These are phyloP conservation scores for Drosophila trichaetosa DNA, from an alignment of 2,888 invertebrate species.

Conservation along the genomic window DNA sequence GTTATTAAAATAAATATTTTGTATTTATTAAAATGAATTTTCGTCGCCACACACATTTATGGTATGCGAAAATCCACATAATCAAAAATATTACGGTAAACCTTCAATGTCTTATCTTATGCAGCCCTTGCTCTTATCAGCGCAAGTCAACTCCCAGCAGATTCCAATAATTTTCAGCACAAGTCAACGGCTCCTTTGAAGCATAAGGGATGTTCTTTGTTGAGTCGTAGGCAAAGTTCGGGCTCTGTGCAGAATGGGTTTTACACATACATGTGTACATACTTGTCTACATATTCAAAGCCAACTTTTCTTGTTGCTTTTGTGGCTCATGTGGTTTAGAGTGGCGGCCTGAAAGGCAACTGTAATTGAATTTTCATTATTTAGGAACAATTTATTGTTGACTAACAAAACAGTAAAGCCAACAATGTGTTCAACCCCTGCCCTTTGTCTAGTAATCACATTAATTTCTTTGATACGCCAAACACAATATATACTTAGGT, in stretches of 20 bases:
- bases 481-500: not conserved
- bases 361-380: constrained; percentile 75
- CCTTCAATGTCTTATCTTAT: constrained; percentile 2
- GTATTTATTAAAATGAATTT: not conserved
- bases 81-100: not conserved
- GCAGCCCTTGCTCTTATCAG: constrained; percentile 3
- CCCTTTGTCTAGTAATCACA: constrained; percentile 39
- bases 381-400: constrained; percentile 74
- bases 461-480: constrained; percentile 41
- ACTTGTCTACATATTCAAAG: constrained; percentile 36
- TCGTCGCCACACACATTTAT: not conserved
- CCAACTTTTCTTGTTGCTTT: constrained; percentile 57
- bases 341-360: constrained; percentile 43
- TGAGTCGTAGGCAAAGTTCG: constrained; percentile 30
- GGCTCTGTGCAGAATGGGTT: constrained; percentile 26
- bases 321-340: constrained; percentile 57
- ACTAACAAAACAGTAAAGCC: constrained; percentile 48
- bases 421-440: constrained; percentile 39
- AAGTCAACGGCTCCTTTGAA: constrained; percentile 31
- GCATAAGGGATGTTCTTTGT: constrained; percentile 45
- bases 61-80: not conserved
- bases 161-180: not conserved
- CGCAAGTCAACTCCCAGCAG: not conserved
- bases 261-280: constrained; percentile 13
- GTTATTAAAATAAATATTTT: not conserved